phyloP scores from a whole-genome alignment of 2,797 vertebrate genomes.

The Alexandromys oeconomus region DNA sequence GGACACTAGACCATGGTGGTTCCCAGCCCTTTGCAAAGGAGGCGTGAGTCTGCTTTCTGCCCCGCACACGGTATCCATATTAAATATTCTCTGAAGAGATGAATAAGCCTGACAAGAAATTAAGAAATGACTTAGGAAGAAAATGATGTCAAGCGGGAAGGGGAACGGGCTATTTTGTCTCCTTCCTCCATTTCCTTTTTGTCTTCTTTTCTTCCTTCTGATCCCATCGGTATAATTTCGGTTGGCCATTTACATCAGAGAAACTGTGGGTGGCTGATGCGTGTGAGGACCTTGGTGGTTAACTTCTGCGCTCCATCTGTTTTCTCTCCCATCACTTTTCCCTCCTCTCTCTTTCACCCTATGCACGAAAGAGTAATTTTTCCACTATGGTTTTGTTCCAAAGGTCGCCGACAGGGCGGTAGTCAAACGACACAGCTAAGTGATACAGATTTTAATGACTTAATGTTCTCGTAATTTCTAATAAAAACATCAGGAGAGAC shows the following conservation, averaged over 20 bases:
- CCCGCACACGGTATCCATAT: neutral
- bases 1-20: neutral
- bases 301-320: conserved; percentile 23
- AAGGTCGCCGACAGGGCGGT: conserved; percentile 59
- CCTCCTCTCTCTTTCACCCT: conserved; percentile 8
- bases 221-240: neutral
- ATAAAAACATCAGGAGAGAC: conserved; percentile 63
- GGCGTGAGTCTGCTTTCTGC: neutral
- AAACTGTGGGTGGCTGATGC: neutral
- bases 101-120: neutral
- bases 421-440: conserved; percentile 74
- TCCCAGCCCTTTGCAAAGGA: neutral
- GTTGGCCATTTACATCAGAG: neutral
- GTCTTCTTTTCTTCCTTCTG: neutral
- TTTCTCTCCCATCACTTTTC: conserved; percentile 55
- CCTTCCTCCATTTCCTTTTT: neutral
- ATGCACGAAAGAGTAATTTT: conserved; percentile 61
- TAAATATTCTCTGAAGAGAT: neutral
- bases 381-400: conserved; percentile 49
- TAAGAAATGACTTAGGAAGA: conserved; percentile 34
- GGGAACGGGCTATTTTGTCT: too few relatives aligned
- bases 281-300: neutral
- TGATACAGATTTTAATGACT: conserved; percentile 75
- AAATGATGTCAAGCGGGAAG: conserved; percentile 2
- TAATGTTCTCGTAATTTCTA: conserved; percentile 68